phyloP scores from a whole-genome alignment of 2,888 invertebrate genomes.

The Dinocampus coccinellae region DNA sequence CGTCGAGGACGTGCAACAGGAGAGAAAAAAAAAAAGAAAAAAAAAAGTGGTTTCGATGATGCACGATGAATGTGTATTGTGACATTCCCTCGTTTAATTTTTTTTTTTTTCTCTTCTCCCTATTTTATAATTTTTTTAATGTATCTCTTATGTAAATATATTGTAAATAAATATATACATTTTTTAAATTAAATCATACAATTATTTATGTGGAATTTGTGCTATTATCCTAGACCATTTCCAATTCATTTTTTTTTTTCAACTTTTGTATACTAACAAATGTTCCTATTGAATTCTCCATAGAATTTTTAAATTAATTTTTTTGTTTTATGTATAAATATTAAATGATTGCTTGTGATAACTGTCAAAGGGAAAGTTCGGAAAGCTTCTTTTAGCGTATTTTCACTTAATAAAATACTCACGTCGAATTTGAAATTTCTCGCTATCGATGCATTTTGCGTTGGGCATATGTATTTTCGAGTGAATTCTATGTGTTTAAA shows the following conservation, averaged over 20 bases:
- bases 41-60: constrained; percentile 50
- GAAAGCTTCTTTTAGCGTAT: constrained; percentile 24
- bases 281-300: too few species aligned
- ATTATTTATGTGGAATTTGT: too few species aligned
- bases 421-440: constrained; percentile 25
- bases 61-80: constrained; percentile 10
- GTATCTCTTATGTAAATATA: background rate
- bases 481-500: background rate
- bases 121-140: background rate
- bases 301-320: too few species aligned
- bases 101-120: background rate
- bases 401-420: constrained; percentile 12
- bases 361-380: constrained; percentile 16
- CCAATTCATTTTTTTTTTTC: too few species aligned
- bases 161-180: too few species aligned
- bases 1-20: constrained; percentile 43
- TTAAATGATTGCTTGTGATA: constrained; percentile 2
- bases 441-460: constrained; percentile 2
- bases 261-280: too few species aligned
- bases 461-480: background rate
- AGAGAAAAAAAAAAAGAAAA: constrained; percentile 42
- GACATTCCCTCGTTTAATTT: background rate
- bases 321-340: background rate
- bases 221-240: too few species aligned
- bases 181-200: too few species aligned